Evolutionary conservation across 2,888 invertebrate genomes (phyloP).

Genomic region (Watsonalla cultraria): DNA sequence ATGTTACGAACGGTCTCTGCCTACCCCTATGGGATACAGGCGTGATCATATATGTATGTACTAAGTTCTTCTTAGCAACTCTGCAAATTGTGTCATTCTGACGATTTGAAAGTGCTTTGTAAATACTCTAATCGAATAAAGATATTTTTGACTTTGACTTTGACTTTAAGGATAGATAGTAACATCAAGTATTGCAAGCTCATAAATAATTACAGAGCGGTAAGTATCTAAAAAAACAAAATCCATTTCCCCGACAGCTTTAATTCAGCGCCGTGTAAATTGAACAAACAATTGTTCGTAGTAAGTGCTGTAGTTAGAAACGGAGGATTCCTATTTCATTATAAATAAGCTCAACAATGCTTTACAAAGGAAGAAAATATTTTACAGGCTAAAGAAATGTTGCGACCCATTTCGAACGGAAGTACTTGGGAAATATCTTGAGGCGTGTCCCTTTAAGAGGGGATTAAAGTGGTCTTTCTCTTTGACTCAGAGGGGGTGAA

Average conservation of each 20-base stretch:
- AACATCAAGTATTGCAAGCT: no score
- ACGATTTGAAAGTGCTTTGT: no score
- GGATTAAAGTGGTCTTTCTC: constrained; percentile 34
- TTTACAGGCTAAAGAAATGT: constrained; percentile 11
- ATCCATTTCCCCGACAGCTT: not conserved
- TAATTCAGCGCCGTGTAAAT: not conserved
- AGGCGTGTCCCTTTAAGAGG: constrained; percentile 25
- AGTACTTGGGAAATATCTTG: constrained; percentile 21
- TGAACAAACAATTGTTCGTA: not conserved
- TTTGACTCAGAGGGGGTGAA: constrained; percentile 32
- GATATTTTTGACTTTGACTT: no score
- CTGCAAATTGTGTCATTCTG: no score
- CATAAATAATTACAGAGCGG: no score
- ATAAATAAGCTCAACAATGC: not conserved
- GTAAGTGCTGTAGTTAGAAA: not conserved
- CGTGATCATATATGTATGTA: no score
- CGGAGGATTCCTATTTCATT: not conserved
- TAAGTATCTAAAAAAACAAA: not conserved
- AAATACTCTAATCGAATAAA: no score
- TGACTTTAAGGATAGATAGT: no score
- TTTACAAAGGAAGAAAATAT: constrained; percentile 11
- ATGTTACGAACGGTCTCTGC: no score
- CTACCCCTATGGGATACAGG: no score
- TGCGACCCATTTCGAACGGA: constrained; percentile 24
- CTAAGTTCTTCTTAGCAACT: no score